Percentiles rank a stretch among this genome's conserved stretches.
phyloP scores from a whole-genome alignment of 23 tunicate species.

The Botrylloides violaceus region DNA sequence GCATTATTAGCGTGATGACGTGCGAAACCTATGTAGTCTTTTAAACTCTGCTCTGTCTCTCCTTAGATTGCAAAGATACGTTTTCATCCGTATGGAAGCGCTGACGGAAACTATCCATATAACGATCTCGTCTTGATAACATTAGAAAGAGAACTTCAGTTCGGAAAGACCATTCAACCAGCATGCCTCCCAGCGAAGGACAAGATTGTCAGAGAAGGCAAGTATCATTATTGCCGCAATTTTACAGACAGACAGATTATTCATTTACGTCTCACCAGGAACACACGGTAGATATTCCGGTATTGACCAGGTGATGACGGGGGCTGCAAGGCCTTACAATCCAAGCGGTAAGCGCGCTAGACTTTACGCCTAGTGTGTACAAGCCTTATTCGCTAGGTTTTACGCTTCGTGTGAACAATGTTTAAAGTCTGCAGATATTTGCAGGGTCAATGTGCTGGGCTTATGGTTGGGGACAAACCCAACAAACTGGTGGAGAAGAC shows the following conservation, averaged over 20 bases:
- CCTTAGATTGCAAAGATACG: background rate
- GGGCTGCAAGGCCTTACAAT: too few relatives aligned
- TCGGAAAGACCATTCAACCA: background rate
- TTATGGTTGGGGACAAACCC: conserved; percentile 24
- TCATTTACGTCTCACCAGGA: too few relatives aligned
- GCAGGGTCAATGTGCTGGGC: conserved; percentile 22
- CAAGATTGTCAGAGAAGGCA: background rate
- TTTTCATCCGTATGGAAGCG: background rate
- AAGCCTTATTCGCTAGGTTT: too few relatives aligned
- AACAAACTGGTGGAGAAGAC: background rate
- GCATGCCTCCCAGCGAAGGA: background rate
- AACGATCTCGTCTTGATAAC: conserved; percentile 10
- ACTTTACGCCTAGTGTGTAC: too few relatives aligned
- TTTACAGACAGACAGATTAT: too few relatives aligned
- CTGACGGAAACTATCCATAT: background rate
- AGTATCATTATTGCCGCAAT: too few relatives aligned
- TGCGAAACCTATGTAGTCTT: background rate
- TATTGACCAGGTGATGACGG: too few relatives aligned
- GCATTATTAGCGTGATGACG: background rate
- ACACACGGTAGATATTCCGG: too few relatives aligned
- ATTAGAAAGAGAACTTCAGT: background rate
- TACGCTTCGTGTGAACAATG: too few relatives aligned
- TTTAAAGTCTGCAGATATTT: background rate
- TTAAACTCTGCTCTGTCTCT: background rate
- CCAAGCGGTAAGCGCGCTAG: too few relatives aligned